Conservation (phyloP, 2,113 vertebrate species). For the Channa argus region DNA sequence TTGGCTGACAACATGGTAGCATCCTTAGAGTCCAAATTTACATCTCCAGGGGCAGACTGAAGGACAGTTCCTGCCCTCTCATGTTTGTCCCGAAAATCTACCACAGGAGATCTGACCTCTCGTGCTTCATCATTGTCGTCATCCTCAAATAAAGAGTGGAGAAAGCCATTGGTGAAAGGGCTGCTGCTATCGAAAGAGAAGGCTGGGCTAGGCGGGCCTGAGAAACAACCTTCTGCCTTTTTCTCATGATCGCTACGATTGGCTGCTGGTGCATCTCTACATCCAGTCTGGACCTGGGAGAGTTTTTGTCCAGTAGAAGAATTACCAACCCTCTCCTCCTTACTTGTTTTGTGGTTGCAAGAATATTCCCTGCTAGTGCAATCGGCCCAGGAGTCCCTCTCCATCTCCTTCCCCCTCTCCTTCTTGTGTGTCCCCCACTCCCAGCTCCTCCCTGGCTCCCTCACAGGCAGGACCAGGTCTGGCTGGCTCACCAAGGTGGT, state of each 20-base stretch:
- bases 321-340: slow-evolving; percentile 31
- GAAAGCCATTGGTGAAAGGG: slow-evolving; percentile 80
- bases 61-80: background rate
- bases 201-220: slow-evolving; percentile 80
- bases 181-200: slow-evolving; percentile 83
- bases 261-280: slow-evolving; percentile 16
- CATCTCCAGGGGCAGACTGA: slow-evolving; percentile 14
- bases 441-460: slow-evolving; percentile 59
- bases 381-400: slow-evolving; percentile 49
- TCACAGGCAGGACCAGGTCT: slow-evolving; percentile 61
- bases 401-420: slow-evolving; percentile 22
- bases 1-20: slow-evolving; percentile 35
- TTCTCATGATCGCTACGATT: slow-evolving; percentile 44
- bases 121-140: slow-evolving; percentile 65
- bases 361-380: slow-evolving; percentile 45
- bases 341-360: slow-evolving; percentile 18
- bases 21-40: slow-evolving; percentile 32
- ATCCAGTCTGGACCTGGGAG: background rate
- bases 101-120: background rate
- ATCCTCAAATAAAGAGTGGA: slow-evolving; percentile 84
- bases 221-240: slow-evolving; percentile 64
- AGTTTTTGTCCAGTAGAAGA: slow-evolving; percentile 43
- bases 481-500: slow-evolving; percentile 90
- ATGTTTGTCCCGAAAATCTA: slow-evolving; percentile 29
- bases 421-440: slow-evolving; percentile 47